Conservation (phyloP, 2,113 vertebrate genomes). For the Dipodomys stephensi region DNA sequence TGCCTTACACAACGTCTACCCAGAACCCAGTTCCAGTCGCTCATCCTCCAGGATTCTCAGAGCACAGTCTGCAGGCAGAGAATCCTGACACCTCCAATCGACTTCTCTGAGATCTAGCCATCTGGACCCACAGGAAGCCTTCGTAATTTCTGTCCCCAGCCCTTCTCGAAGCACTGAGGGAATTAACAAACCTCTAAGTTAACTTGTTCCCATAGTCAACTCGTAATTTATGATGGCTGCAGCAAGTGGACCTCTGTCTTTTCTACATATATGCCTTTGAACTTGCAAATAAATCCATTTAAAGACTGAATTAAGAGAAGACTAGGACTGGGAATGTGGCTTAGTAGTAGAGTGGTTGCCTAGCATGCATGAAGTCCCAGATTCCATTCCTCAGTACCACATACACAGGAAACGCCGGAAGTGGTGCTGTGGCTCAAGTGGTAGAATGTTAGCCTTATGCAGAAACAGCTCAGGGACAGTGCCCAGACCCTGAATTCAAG, state of each 20-base stretch:
- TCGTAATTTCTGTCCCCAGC: background rate
- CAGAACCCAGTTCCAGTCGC: background rate
- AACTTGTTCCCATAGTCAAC: background rate
- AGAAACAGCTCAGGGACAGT: no score
- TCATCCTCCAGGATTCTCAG: accelerated
- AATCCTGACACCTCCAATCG: background rate
- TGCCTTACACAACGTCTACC: background rate
- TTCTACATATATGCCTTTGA: background rate
- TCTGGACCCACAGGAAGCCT: background rate
- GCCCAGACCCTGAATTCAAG: no score
- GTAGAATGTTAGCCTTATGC: no score
- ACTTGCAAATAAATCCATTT: background rate
- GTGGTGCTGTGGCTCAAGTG: no score
- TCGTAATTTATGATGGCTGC: no score
- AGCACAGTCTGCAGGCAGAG: background rate
- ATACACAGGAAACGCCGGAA: no score
- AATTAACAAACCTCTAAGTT: background rate
- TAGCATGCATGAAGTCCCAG: no score
- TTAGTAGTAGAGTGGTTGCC: no score
- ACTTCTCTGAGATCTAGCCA: background rate
- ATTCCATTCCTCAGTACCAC: no score
- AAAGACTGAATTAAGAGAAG: background rate
- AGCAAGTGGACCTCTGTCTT: background rate
- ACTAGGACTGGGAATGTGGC: no score
- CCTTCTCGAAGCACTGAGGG: background rate